phyloP scores from a whole-genome alignment of 2,888 invertebrate species.

The Athrips mouffetella region DNA sequence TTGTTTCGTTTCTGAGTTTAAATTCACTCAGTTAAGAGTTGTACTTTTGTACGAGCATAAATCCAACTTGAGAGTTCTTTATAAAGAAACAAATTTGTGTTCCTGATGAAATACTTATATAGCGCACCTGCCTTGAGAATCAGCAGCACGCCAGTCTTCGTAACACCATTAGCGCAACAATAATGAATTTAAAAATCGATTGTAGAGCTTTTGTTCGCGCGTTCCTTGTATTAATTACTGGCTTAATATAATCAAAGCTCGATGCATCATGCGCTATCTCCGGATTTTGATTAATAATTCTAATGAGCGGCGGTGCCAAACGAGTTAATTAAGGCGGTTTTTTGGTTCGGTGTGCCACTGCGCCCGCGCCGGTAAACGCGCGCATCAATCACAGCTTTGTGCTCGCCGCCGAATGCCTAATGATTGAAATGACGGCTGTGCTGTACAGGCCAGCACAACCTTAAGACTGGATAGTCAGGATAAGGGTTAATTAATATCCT shows the following conservation, averaged over 20 bases:
- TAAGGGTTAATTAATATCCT: background rate
- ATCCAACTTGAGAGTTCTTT: background rate
- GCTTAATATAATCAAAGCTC: slow-evolving; percentile 77
- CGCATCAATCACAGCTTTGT: slow-evolving; percentile 76
- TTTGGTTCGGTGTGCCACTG: slow-evolving; percentile 58
- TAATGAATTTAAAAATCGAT: slow-evolving; percentile 19
- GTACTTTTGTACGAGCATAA: too few species aligned
- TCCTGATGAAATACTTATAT: background rate
- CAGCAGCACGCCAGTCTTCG: slow-evolving; percentile 40
- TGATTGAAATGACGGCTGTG: slow-evolving; percentile 66
- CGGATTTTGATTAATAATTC: slow-evolving; percentile 77
- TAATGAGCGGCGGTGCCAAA: slow-evolving; percentile 78
- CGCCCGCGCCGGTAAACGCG: slow-evolving; percentile 70
- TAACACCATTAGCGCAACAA: slow-evolving; percentile 43
- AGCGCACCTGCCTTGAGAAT: slow-evolving; percentile 27
- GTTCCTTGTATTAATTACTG: slow-evolving; percentile 65
- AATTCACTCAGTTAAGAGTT: too few species aligned
- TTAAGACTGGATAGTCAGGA: background rate
- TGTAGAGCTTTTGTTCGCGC: slow-evolving; percentile 43
- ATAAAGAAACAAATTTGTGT: background rate
- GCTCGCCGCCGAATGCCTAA: slow-evolving; percentile 69
- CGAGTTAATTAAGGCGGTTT: slow-evolving; percentile 77
- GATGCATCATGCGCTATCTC: slow-evolving; percentile 74
- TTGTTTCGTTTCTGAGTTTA: too few species aligned
- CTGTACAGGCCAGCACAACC: slow-evolving; percentile 31